phyloP scores from a whole-genome alignment of 2,797 vertebrate genomes.

The Xenopus petersii region DNA sequence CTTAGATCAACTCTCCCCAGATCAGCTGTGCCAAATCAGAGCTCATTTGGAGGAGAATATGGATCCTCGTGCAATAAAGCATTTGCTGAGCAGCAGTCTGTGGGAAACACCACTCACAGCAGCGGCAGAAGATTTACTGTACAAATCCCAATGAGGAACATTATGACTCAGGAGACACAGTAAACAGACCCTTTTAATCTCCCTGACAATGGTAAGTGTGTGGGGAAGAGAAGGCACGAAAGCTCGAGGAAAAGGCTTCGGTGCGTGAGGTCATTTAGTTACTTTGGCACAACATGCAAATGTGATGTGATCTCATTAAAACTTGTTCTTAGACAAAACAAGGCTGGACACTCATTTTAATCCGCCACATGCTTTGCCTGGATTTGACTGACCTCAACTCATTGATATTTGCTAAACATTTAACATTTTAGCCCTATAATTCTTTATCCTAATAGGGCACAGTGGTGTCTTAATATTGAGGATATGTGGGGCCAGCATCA shows the following conservation, averaged over 20 bases:
- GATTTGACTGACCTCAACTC: no score
- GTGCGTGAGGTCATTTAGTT: slow-evolving; percentile 24
- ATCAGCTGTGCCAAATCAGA: no score
- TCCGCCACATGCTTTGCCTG: no score
- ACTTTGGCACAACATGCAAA: slow-evolving; percentile 24
- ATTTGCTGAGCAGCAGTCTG: slow-evolving; percentile 8
- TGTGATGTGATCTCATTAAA: slow-evolving; percentile 4
- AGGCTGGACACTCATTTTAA: background rate
- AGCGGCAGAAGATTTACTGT: slow-evolving; percentile 20
- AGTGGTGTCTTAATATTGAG: no score
- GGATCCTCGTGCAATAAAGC: no score
- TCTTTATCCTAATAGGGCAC: no score
- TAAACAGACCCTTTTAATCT: slow-evolving; percentile 24
- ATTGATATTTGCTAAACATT: no score
- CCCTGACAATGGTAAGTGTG: slow-evolving; percentile 12
- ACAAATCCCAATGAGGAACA: slow-evolving; percentile 17
- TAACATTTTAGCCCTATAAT: no score
- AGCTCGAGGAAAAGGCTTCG: slow-evolving; percentile 3
- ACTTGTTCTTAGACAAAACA: background rate
- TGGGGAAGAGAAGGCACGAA: background rate
- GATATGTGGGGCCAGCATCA: no score
- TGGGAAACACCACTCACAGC: slow-evolving; percentile 16
- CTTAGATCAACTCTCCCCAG: no score
- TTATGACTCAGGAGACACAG: slow-evolving; percentile 27
- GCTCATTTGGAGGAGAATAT: no score